Conservation (phyloP, 2,888 invertebrate genomes). For the Boloria euphrosyne region DNA sequence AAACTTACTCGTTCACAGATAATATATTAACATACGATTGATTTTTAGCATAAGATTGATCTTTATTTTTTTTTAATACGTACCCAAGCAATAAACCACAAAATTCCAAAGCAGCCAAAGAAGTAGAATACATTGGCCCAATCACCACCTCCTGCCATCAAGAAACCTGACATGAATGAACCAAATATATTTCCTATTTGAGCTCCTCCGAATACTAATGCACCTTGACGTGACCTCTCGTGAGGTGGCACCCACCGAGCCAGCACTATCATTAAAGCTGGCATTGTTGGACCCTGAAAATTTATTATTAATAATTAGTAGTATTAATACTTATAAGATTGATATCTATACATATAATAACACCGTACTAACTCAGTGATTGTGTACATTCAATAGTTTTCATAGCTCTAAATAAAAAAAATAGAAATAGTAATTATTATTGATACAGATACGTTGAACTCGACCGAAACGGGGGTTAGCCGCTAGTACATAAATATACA, state of each 20-base stretch:
- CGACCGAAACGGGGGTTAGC: no score
- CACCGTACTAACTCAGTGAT: no score
- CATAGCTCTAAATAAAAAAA: no score
- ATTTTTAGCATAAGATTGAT: background rate
- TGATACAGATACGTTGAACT: no score
- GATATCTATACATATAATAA: no score
- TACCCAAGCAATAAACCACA: conserved; percentile 82
- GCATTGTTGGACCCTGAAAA: conserved; percentile 88
- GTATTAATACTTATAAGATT: background rate
- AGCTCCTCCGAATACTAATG: conserved; percentile 83
- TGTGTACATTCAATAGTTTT: no score
- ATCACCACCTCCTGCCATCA: conserved; percentile 76
- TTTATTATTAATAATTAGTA: background rate
- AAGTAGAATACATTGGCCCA: conserved; percentile 84
- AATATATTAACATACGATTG: no score
- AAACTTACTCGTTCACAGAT: no score
- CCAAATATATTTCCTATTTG: conserved; percentile 83
- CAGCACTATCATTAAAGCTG: conserved; percentile 84
- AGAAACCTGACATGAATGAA: conserved; percentile 80
- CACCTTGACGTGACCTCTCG: conserved; percentile 83
- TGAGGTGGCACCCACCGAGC: conserved; percentile 84
- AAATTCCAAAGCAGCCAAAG: conserved; percentile 81
- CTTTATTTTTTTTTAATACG: conserved; percentile 39
- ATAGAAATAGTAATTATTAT: no score
- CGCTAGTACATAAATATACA: no score